Conservation (phyloP, 2,888 invertebrate species). For the Adelognathus sp. region DNA sequence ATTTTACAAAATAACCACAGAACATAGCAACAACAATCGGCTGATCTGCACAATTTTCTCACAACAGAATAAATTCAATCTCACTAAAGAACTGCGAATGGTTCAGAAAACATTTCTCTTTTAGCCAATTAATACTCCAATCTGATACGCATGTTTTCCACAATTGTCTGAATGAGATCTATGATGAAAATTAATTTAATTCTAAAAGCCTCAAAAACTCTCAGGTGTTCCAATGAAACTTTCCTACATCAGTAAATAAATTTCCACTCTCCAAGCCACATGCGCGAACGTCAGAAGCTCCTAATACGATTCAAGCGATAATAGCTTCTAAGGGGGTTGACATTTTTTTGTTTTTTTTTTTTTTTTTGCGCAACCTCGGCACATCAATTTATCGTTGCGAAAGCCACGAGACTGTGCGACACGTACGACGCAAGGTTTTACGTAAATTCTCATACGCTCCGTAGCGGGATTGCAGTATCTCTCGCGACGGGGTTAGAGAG, state of each 20-base stretch:
- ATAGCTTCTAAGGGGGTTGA: constrained; percentile 27
- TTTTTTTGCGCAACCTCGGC: constrained; percentile 25
- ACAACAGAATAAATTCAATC: too few species aligned
- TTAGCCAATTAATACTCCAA: too few species aligned
- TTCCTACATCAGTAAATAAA: not conserved
- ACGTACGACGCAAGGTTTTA: constrained; percentile 29
- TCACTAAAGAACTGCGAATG: too few species aligned
- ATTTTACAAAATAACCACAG: too few species aligned
- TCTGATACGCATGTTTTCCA: too few species aligned
- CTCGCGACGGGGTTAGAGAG: constrained; percentile 20
- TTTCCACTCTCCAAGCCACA: not conserved
- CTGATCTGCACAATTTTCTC: too few species aligned
- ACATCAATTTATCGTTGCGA: constrained; percentile 35
- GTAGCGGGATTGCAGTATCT: not conserved
- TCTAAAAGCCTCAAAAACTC: not conserved
- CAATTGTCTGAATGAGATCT: too few species aligned
- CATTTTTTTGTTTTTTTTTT: constrained; percentile 27
- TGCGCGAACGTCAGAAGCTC: not conserved
- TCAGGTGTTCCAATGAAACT: not conserved
- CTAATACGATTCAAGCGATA: constrained; percentile 5
- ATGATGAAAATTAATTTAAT: too few species aligned
- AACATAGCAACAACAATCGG: too few species aligned
- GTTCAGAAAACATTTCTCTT: too few species aligned
- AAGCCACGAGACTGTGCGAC: constrained; percentile 39
- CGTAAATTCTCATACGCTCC: constrained; percentile 40